A percentile compares a stretch with the other conserved stretches of the same genome.
Conservation (phyloP, 2,113 vertebrate species). For the Morphnarchus princeps region DNA sequence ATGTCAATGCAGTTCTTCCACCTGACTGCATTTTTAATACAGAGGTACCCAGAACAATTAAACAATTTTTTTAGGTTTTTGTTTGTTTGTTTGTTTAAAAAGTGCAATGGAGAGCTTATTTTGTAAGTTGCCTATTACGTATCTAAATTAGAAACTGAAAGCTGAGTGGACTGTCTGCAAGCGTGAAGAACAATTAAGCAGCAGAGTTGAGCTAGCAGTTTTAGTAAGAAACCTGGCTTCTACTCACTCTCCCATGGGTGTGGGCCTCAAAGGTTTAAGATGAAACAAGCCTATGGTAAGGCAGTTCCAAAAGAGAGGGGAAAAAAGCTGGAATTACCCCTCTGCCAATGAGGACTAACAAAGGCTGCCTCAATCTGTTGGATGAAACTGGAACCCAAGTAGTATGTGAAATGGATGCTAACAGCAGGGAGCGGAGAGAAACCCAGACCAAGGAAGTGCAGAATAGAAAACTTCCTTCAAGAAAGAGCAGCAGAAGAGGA, state of each 20-base stretch:
- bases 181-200: not conserved
- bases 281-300: not conserved
- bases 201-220: not conserved
- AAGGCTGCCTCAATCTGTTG: not conserved
- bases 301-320: not conserved
- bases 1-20: not conserved
- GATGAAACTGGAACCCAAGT: not conserved
- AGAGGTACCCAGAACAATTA: not conserved
- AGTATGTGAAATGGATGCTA: not conserved
- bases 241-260: not conserved
- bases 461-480: not conserved
- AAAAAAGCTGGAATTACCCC: not conserved
- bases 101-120: not conserved
- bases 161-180: not conserved
- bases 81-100: not conserved
- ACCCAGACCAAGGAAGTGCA: not conserved
- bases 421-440: not conserved
- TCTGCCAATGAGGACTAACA: not conserved
- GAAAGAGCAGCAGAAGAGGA: not conserved
- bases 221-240: not conserved
- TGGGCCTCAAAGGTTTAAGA: not conserved
- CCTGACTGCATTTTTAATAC: not conserved
- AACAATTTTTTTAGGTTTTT: not conserved
- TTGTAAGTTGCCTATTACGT: not conserved
- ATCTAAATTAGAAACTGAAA: conserved; percentile 1